Evolutionary conservation across 2,113 vertebrate species (phyloP).

Genomic region (Engystomops pustulosus): DNA sequence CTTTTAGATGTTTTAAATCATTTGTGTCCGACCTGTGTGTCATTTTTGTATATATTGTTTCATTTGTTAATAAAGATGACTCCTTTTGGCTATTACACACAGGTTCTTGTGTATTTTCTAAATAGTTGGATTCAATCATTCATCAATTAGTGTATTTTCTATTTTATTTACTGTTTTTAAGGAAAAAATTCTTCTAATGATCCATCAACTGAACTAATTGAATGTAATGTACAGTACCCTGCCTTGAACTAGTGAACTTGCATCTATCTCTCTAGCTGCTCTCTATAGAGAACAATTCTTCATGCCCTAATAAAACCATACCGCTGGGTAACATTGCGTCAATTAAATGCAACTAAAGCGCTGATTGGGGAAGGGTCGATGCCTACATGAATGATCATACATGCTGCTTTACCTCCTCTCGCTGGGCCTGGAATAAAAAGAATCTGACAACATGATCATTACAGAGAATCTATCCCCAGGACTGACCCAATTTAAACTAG

Average conservation of each 20-base stretch:
- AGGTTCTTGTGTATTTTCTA: no score
- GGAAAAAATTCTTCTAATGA: neutral
- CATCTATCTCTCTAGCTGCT: neutral
- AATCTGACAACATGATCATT: neutral
- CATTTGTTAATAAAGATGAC: no score
- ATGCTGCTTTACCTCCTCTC: neutral
- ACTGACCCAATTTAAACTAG: neutral
- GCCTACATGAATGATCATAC: constrained; percentile 1
- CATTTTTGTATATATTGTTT: no score
- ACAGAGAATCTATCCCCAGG: neutral
- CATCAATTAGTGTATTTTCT: neutral
- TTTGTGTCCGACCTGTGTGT: no score
- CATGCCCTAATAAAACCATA: neutral
- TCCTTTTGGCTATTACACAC: no score
- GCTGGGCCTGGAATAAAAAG: neutral
- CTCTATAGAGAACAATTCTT: neutral
- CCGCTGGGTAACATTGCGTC: neutral
- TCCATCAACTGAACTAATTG: neutral
- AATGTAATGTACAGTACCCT: neutral
- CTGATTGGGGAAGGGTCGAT: neutral
- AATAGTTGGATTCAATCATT: neutral
- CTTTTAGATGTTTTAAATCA: no score
- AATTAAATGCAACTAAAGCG: neutral
- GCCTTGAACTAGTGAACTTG: neutral
- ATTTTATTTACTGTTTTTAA: neutral